Evolutionary conservation across 2,888 invertebrate genomes (phyloP).

Genomic region (Caenorhabditis uteleia): DNA sequence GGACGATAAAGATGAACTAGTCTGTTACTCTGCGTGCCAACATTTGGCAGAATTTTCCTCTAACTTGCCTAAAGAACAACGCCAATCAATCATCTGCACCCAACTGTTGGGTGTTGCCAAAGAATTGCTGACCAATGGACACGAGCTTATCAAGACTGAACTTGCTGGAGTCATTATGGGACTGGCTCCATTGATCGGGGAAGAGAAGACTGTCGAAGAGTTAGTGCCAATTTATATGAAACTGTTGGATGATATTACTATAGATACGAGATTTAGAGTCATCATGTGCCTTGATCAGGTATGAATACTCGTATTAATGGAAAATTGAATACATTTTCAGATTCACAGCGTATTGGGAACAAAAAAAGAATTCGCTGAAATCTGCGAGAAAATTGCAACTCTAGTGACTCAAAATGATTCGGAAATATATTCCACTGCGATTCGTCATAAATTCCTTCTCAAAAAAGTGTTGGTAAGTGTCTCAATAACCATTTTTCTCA

Average conservation of each 20-base stretch:
- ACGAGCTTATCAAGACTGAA: slow-evolving; percentile 93
- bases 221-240: slow-evolving; percentile 92
- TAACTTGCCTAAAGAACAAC: slow-evolving; percentile 80
- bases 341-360: slow-evolving; percentile 73
- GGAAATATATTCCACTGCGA: too few relatives aligned
- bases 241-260: slow-evolving; percentile 95
- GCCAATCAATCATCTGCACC: slow-evolving; percentile 92
- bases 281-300: slow-evolving; percentile 91
- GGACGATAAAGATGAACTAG: slow-evolving; percentile 98
- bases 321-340: too few relatives aligned
- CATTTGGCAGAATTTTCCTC: slow-evolving; percentile 94
- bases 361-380: slow-evolving; percentile 91
- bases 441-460: slow-evolving; percentile 90
- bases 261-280: slow-evolving; percentile 97
- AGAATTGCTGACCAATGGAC: slow-evolving; percentile 93
- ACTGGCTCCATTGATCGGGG: slow-evolving; percentile 93
- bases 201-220: slow-evolving; percentile 80
- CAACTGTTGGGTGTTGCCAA: slow-evolving; percentile 95
- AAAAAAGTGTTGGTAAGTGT: slow-evolving; percentile 83
- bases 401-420: too few relatives aligned
- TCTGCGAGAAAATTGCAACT: slow-evolving; percentile 97
- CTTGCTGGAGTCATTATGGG: slow-evolving; percentile 99
- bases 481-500: background rate
- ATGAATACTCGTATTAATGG: too few relatives aligned
- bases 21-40: slow-evolving; percentile 93